phyloP scores from a whole-genome alignment of 2,113 vertebrate genomes.

The Hemichromis elongatus region DNA sequence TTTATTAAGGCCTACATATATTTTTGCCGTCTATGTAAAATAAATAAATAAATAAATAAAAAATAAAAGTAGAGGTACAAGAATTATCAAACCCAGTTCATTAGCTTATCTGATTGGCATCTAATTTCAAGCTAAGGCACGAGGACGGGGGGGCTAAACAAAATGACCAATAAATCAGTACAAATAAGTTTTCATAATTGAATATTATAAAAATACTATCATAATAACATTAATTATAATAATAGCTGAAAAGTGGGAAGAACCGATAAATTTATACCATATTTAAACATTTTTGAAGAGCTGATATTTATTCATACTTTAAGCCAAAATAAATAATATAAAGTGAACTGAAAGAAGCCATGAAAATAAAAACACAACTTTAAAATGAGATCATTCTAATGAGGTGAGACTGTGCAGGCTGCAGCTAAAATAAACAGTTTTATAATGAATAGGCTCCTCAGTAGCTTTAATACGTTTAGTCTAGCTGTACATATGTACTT shows the following conservation, averaged over 20 bases:
- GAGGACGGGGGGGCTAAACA: rapidly evolving
- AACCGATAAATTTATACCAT: background rate
- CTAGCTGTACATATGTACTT: background rate
- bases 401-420: background rate
- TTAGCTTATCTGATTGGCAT: background rate
- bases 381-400: too few species aligned
- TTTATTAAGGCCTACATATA: background rate
- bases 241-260: background rate
- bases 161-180: background rate
- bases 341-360: background rate
- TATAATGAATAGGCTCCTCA: background rate
- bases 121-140: too few species aligned
- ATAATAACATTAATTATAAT: rapidly evolving
- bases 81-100: background rate
- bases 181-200: background rate
- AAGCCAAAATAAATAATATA: background rate
- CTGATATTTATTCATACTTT: background rate
- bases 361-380: background rate
- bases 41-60: too few species aligned
- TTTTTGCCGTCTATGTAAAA: background rate
- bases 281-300: rapidly evolving
- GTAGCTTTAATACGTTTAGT: background rate
- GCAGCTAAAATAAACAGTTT: background rate
- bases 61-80: background rate
- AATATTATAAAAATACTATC: background rate